Conservation (phyloP, 2,113 vertebrate genomes). For the Laterallus jamaicensis region DNA sequence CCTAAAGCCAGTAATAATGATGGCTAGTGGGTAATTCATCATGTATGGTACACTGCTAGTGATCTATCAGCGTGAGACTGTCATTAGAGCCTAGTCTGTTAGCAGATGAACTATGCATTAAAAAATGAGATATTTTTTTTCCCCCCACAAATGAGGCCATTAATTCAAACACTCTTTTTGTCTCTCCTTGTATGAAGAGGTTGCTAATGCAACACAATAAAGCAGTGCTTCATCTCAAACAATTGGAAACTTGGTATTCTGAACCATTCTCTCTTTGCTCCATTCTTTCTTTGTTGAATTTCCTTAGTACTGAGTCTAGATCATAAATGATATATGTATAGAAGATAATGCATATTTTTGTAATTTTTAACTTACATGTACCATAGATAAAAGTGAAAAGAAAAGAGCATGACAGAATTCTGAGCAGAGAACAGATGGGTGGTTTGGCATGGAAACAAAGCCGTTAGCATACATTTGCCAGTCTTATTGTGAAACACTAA, state of each 20-base stretch:
- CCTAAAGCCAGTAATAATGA: neutral
- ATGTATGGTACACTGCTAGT: neutral
- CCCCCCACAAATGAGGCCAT: neutral
- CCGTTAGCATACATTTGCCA: neutral
- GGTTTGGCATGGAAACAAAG: slow-evolving; percentile 30
- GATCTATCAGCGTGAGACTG: neutral
- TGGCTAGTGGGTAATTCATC: neutral
- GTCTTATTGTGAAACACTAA: neutral
- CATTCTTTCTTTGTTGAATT: neutral
- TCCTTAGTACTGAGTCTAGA: neutral
- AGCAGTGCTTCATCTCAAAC: neutral
- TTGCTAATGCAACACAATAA: slow-evolving; percentile 12
- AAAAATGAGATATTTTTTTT: neutral
- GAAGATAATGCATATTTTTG: neutral
- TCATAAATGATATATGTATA: neutral
- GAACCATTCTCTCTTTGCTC: neutral
- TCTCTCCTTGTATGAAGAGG: neutral
- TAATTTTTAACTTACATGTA: neutral
- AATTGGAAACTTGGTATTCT: neutral
- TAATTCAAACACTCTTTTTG: slow-evolving; percentile 34
- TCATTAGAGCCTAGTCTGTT: neutral
- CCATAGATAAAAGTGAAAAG: neutral
- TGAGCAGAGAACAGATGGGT: slow-evolving; percentile 28
- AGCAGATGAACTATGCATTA: neutral
- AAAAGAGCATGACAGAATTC: neutral